phyloP scores from a whole-genome alignment of 2,888 invertebrate genomes.

The Xiphydria camelus region DNA sequence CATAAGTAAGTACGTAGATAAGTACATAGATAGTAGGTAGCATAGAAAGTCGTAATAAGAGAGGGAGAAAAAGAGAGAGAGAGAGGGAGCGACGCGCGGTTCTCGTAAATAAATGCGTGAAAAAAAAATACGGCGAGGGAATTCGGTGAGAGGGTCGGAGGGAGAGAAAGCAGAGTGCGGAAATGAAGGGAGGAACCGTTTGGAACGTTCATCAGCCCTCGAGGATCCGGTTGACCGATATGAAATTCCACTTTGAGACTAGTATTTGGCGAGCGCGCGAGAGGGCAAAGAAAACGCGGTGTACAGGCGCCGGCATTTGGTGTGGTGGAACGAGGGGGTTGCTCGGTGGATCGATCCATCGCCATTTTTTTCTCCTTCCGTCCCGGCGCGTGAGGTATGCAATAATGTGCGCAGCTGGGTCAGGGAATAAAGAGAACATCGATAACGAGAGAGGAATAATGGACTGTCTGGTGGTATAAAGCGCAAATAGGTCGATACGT shows the following conservation, averaged over 20 bases:
- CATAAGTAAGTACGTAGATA: too few species aligned
- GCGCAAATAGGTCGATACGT: too few species aligned
- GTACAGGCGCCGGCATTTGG: slow-evolving; percentile 6
- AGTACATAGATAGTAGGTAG: too few species aligned
- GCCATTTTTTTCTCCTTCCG: slow-evolving; percentile 5
- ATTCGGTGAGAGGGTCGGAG: too few species aligned
- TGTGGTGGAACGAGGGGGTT: slow-evolving; percentile 21
- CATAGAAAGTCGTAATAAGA: too few species aligned
- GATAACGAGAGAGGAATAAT: neutral
- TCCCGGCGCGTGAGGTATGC: neutral
- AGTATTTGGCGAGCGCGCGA: slow-evolving; percentile 4
- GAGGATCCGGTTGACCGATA: slow-evolving; percentile 7
- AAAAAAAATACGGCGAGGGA: too few species aligned
- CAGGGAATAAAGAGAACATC: neutral
- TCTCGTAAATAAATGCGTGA: too few species aligned
- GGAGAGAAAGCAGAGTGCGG: too few species aligned
- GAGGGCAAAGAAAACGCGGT: slow-evolving; percentile 12
- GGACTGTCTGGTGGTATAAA: too few species aligned
- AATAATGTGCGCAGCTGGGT: neutral
- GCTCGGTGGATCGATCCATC: slow-evolving; percentile 20
- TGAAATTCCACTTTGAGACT: too few species aligned
- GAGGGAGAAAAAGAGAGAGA: too few species aligned
- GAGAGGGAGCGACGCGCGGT: too few species aligned
- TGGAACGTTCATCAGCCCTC: slow-evolving; percentile 8
- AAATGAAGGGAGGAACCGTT: slow-evolving; percentile 3